phyloP scores from a whole-genome alignment of 2,888 invertebrate genomes.

The Microctonus brassicae region DNA sequence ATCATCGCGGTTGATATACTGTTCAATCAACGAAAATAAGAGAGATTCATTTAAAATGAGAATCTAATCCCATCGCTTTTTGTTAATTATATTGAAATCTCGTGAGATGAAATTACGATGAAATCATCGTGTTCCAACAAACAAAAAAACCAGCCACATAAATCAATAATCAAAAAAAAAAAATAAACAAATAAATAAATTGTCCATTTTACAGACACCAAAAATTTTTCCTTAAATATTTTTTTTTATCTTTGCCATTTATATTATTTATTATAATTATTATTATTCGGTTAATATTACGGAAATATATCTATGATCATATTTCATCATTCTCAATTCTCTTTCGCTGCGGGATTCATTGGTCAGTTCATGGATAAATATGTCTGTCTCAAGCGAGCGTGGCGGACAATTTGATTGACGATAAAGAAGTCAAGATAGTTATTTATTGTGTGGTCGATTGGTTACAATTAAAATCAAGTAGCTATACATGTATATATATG shows the following conservation, averaged over 20 bases:
- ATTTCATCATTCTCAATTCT: background rate
- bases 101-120: slow-evolving; percentile 11
- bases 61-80: slow-evolving; percentile 2
- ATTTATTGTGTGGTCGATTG: slow-evolving; percentile 58
- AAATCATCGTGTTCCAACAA: slow-evolving; percentile 16
- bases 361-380: background rate
- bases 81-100: slow-evolving; percentile 16
- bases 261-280: background rate
- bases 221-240: background rate
- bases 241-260: background rate
- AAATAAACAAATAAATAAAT: too few species aligned
- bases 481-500: slow-evolving; percentile 48
- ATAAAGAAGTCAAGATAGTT: slow-evolving; percentile 30
- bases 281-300: background rate
- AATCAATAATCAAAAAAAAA: slow-evolving; percentile 20
- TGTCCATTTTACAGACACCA: background rate
- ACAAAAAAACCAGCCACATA: slow-evolving; percentile 11
- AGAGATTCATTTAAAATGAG: slow-evolving; percentile 11
- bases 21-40: slow-evolving; percentile 31
- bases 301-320: slow-evolving; percentile 1
- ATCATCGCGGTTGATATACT: slow-evolving; percentile 57
- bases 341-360: background rate
- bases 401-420: slow-evolving; percentile 5
- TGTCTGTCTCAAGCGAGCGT: background rate
- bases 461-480: slow-evolving; percentile 59